Percentiles rank a stretch among this genome's conserved stretches.
Evolutionary conservation across 37 sponge, comb jelly and placozoan genomes (phyloP).

Genomic region (Crambe crambe): DNA sequence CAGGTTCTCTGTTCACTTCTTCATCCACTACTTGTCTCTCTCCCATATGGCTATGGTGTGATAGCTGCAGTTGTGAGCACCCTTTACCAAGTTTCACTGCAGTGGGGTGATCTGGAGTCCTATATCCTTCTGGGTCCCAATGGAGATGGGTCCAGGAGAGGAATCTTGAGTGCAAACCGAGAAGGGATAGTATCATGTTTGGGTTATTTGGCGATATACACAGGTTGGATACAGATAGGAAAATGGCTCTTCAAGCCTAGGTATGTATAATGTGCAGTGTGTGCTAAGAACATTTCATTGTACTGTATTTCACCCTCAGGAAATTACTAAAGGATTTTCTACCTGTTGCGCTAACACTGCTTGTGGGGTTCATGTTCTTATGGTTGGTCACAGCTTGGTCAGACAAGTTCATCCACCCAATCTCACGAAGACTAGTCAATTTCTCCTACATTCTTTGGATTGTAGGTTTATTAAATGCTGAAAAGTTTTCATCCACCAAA

Average conservation of each 20-base stretch:
- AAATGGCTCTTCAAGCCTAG: slow-evolving; percentile 60
- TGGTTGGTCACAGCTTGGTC: slow-evolving; percentile 18
- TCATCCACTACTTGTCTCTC: slow-evolving; percentile 29
- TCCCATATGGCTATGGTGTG: slow-evolving; percentile 36
- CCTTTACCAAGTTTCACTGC: slow-evolving; percentile 69
- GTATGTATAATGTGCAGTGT: slow-evolving; percentile 1
- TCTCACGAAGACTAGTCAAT: slow-evolving; percentile 87
- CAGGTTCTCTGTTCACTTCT: slow-evolving; percentile 50
- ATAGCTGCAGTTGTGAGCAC: slow-evolving; percentile 10
- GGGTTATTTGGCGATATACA: slow-evolving; percentile 86
- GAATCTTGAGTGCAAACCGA: slow-evolving; percentile 87
- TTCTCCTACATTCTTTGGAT: slow-evolving; percentile 87
- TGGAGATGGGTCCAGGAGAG: slow-evolving; percentile 62
- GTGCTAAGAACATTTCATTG: neutral
- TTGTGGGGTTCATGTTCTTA: neutral
- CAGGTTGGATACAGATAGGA: slow-evolving; percentile 79
- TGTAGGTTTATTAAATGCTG: slow-evolving; percentile 35
- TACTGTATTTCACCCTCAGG: neutral
- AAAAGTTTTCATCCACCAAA: neutral
- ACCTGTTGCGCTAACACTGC: neutral
- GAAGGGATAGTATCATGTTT: slow-evolving; percentile 89
- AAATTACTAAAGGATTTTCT: neutral
- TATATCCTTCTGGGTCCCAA: slow-evolving; percentile 70
- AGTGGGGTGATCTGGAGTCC: slow-evolving; percentile 39
- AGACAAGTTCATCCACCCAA: slow-evolving; percentile 48